These are phyloP conservation scores for Caenorhabditis inopinata DNA, from an alignment of 1,140 invertebrate species.

Conservation along the genomic window DNA sequence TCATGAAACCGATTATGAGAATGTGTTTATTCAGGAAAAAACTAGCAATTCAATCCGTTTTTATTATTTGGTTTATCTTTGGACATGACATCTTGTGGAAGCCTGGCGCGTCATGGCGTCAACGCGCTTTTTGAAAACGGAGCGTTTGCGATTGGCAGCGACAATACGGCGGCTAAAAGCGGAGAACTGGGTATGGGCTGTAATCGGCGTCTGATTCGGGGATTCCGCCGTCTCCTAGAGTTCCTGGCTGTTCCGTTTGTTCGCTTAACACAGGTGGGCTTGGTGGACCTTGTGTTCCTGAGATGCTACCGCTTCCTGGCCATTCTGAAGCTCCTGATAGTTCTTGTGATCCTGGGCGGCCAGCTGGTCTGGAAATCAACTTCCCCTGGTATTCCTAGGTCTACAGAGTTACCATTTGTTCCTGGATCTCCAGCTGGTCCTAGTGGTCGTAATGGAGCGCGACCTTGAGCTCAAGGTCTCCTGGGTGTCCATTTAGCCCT, in stretches of 20 bases:
- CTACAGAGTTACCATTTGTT: background rate
- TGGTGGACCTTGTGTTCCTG: constrained; percentile 27
- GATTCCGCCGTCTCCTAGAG: constrained; percentile 2
- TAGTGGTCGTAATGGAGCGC: constrained; percentile 17
- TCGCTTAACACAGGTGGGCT: background rate
- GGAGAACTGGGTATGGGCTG: constrained; percentile 21
- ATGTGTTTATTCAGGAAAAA: constrained; percentile 3
- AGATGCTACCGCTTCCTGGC: constrained; percentile 1
- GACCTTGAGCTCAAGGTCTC: constrained; percentile 14
- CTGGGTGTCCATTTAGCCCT: constrained; percentile 25
- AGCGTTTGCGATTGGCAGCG: background rate
- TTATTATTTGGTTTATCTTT: background rate
- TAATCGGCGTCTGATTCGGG: constrained; percentile 25
- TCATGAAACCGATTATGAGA: background rate
- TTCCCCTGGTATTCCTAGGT: constrained; percentile 13
- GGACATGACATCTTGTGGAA: constrained; percentile 2
- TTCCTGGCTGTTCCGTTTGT: constrained; percentile 26
- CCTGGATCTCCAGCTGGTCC: constrained; percentile 32
- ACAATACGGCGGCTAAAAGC: constrained; percentile 8
- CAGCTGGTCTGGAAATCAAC: constrained; percentile 14
- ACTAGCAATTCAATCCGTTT: background rate
- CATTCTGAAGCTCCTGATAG: constrained; percentile 2
- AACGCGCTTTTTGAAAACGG: constrained; percentile 1
- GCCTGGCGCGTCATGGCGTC: background rate
- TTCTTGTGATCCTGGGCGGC: constrained; percentile 25